phyloP scores from a whole-genome alignment of 2,888 invertebrate genomes.

The Drepanosiphum platanoidis region DNA sequence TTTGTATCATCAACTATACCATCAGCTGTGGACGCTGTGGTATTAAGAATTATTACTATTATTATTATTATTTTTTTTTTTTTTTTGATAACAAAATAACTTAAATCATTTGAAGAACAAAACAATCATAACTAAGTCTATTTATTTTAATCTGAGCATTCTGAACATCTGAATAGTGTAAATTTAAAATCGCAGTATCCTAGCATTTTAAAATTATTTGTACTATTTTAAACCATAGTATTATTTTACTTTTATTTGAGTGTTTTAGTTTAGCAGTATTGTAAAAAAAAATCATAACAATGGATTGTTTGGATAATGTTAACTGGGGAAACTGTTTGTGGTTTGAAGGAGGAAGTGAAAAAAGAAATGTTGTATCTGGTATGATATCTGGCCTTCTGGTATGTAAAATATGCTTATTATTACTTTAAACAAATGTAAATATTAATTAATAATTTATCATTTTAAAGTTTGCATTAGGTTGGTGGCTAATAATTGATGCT shows the following conservation, averaged over 20 bases:
- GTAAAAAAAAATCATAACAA: conserved; percentile 18
- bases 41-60: too few relatives aligned
- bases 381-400: conserved; percentile 89
- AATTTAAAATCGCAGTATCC: not conserved
- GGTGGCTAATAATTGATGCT: conserved; percentile 99
- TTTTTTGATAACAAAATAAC: too few relatives aligned
- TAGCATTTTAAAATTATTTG: not conserved
- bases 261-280: not conserved
- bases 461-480: conserved; percentile 89
- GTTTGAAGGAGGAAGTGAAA: conserved; percentile 82
- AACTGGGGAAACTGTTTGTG: conserved; percentile 81
- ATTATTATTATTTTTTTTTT: too few relatives aligned
- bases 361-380: conserved; percentile 86
- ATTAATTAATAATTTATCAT: conserved; percentile 8
- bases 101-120: too few relatives aligned
- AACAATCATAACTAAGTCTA: too few relatives aligned
- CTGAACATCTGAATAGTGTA: not conserved
- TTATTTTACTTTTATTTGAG: not conserved
- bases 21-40: too few relatives aligned
- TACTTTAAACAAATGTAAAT: not conserved
- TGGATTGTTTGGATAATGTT: conserved; percentile 77
- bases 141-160: not conserved
- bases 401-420: conserved; percentile 66
- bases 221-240: not conserved
- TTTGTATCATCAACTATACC: too few relatives aligned